Evolutionary conservation across 2,888 invertebrate genomes (phyloP).

Genomic region (Calameuta filiformis): DNA sequence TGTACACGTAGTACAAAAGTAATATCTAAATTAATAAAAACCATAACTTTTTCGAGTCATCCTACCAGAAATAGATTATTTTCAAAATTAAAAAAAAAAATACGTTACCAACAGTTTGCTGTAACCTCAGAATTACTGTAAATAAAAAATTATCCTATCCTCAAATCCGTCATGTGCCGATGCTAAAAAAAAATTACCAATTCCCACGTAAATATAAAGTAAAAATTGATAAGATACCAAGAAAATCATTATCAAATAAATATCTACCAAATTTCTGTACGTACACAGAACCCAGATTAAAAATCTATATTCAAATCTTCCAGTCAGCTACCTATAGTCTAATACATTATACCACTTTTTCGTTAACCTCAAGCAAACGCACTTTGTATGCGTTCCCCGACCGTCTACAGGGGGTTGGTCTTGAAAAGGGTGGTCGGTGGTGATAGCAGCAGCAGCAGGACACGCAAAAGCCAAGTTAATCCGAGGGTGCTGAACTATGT

Average conservation of each 20-base stretch:
- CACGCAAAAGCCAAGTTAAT: conserved; percentile 42
- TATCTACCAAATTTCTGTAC: conserved; percentile 1
- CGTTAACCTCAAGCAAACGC: neutral
- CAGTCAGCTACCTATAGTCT: neutral
- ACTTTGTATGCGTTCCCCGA: neutral
- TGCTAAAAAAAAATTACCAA: neutral
- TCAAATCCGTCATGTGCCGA: neutral
- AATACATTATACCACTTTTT: neutral
- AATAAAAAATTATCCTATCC: neutral
- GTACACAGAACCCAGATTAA: neutral
- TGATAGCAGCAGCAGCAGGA: conserved; percentile 2
- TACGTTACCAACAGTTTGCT: neutral
- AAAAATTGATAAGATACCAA: neutral
- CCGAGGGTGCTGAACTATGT: conserved; percentile 35
- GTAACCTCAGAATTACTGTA: neutral
- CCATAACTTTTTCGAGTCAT: neutral
- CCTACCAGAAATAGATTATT: neutral
- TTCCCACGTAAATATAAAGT: neutral
- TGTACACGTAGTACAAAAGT: neutral
- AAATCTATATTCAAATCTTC: neutral
- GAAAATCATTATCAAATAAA: neutral
- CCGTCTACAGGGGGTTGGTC: conserved; percentile 1
- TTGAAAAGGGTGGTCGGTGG: conserved; percentile 23
- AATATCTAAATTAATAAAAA: neutral
- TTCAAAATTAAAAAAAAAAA: neutral